A percentile compares a stretch with the other conserved stretches of the same genome.
Evolutionary conservation across 2,113 vertebrate species (phyloP).

Genomic region (Phyllostomus hastatus): DNA sequence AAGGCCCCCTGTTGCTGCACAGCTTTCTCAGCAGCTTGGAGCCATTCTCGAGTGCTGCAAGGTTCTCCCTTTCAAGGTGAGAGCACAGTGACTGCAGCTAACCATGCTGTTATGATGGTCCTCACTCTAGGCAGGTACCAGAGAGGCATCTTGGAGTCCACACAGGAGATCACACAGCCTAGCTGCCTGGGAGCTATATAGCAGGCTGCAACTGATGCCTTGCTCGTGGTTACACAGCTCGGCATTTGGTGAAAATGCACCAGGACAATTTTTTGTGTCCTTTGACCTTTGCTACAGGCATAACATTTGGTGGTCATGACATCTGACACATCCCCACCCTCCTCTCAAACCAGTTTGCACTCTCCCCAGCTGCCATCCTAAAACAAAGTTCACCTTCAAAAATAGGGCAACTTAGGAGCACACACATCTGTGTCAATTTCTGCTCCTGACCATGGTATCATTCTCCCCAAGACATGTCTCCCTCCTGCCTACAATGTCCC

Average conservation of each 20-base stretch:
- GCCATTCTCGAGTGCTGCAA: background rate
- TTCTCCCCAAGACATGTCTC: background rate
- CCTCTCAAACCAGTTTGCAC: background rate
- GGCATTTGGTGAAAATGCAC: slow-evolving; percentile 51
- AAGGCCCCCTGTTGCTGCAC: background rate
- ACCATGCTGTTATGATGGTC: fast-evolving
- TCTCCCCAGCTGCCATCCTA: background rate
- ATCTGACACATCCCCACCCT: background rate
- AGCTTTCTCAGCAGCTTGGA: slow-evolving; percentile 6
- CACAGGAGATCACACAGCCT: background rate
- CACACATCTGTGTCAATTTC: background rate
- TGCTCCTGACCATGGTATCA: background rate
- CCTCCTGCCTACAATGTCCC: background rate
- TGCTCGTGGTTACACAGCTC: background rate
- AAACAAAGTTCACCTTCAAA: background rate
- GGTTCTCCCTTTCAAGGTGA: background rate
- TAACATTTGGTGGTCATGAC: background rate
- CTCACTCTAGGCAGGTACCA: background rate
- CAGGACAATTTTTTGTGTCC: slow-evolving; percentile 56
- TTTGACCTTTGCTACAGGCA: slow-evolving; percentile 41
- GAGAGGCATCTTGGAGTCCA: background rate
- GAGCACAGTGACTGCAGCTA: background rate
- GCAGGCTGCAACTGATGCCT: background rate
- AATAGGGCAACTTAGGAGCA: background rate
- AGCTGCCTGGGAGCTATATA: background rate